Conservation (phyloP, 37 sponge, comb jelly and placozoan genomes). For the Hexactinellida sp. region DNA sequence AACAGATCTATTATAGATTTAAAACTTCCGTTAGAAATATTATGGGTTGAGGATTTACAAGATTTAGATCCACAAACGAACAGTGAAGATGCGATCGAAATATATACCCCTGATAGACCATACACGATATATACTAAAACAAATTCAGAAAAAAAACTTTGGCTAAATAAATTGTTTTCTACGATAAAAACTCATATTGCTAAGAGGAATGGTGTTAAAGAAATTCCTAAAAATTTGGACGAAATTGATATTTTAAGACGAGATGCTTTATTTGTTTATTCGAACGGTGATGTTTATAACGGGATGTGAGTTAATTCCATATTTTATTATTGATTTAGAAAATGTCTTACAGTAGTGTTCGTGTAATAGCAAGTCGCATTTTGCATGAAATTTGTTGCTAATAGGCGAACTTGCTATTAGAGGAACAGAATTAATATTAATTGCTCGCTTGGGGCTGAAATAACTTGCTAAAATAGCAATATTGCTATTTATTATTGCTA, state of each 20-base stretch:
- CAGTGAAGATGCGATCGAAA: slow-evolving; percentile 67
- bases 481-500: neutral
- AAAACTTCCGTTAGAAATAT: slow-evolving; percentile 52
- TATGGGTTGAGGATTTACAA: slow-evolving; percentile 79
- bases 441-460: no score
- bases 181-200: slow-evolving; percentile 38
- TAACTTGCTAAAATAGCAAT: no score
- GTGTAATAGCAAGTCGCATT: no score
- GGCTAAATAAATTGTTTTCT: slow-evolving; percentile 56
- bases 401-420: no score
- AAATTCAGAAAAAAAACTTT: slow-evolving; percentile 70
- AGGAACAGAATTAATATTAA: no score
- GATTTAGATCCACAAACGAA: slow-evolving; percentile 74
- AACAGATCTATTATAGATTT: slow-evolving; percentile 56
- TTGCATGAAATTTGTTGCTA: no score
- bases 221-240: neutral
- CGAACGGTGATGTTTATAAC: slow-evolving; percentile 40
- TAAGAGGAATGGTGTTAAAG: neutral
- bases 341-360: no score
- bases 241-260: slow-evolving; percentile 18
- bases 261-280: slow-evolving; percentile 36
- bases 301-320: slow-evolving; percentile 29
- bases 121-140: slow-evolving; percentile 68
- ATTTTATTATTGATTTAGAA: neutral
- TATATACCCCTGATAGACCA: slow-evolving; percentile 78